A percentile compares a stretch with the other conserved stretches of the same genome.
Evolutionary conservation across 2,797 vertebrate species (phyloP).

Genomic region (Sternotherus odoratus): DNA sequence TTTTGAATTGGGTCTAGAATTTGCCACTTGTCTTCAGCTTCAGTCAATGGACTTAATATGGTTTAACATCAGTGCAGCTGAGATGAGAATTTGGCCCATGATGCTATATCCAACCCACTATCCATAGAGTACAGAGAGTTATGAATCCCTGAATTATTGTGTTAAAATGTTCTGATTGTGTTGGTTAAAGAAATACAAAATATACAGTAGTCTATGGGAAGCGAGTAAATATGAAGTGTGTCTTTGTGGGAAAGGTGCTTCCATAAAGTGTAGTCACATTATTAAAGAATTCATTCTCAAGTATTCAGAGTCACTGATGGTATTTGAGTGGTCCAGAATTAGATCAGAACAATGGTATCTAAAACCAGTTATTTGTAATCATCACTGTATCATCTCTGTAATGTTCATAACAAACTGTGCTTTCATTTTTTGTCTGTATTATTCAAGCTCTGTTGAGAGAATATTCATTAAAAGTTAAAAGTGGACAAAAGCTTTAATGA

Average conservation of each 20-base stretch:
- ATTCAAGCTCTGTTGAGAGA: not conserved
- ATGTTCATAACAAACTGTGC: not conserved
- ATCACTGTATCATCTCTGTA: not conserved
- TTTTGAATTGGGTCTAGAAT: not conserved
- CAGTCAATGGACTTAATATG: not conserved
- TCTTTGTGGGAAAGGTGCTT: not conserved
- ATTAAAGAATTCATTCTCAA: not conserved
- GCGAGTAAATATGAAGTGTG: not conserved
- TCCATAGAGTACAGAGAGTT: not conserved
- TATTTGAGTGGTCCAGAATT: not conserved
- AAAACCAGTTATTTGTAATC: slow-evolving; percentile 6
- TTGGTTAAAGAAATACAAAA: not conserved
- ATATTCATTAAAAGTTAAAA: slow-evolving; percentile 20
- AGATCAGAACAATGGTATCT: not conserved
- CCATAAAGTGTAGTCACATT: not conserved
- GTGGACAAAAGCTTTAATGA: not conserved
- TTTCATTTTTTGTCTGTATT: not conserved
- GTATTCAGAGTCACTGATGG: not conserved
- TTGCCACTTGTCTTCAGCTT: not conserved
- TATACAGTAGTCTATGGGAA: not conserved
- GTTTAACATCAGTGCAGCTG: not conserved
- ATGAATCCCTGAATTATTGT: not conserved
- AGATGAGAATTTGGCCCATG: not conserved
- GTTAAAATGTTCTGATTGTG: not conserved
- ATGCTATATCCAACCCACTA: not conserved